These are phyloP conservation scores for Lucinisca nassula DNA, from an alignment of 2,888 invertebrate genomes.

Conservation along the genomic window DNA sequence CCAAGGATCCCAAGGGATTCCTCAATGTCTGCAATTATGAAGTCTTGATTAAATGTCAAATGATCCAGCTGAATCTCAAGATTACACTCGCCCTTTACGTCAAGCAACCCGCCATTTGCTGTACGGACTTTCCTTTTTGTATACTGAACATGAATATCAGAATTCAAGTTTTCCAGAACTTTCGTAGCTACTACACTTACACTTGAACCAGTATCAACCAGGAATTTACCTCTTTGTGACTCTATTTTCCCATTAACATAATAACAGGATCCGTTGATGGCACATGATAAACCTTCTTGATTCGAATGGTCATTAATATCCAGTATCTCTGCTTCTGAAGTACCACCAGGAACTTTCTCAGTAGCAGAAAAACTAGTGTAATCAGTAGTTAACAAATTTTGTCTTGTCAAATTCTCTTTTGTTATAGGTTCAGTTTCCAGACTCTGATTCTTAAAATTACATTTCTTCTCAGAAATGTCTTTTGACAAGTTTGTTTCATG, in stretches of 20 bases:
- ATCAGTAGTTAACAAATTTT: not conserved
- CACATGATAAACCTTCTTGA: not conserved
- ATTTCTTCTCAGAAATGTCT: too few relatives aligned
- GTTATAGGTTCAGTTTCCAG: too few relatives aligned
- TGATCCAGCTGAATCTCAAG: not conserved
- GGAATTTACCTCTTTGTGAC: not conserved
- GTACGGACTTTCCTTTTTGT: not conserved
- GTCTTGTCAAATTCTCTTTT: too few relatives aligned
- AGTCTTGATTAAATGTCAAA: not conserved
- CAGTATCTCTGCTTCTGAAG: not conserved
- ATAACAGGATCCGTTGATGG: not conserved
- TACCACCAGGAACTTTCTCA: not conserved
- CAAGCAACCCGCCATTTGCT: not conserved
- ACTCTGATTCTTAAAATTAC: too few relatives aligned
- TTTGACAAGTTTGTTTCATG: too few relatives aligned
- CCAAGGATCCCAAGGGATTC: not conserved
- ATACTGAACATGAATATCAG: not conserved
- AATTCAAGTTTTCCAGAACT: not conserved
- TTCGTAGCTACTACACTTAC: not conserved
- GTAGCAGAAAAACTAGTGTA: not conserved
- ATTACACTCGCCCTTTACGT: not conserved
- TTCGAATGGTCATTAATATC: not conserved
- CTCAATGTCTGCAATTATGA: slow-evolving; percentile 9
- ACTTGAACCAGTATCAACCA: not conserved
- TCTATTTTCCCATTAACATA: not conserved